phyloP scores from a whole-genome alignment of 2,888 invertebrate species.

The Odontothrips loti region DNA sequence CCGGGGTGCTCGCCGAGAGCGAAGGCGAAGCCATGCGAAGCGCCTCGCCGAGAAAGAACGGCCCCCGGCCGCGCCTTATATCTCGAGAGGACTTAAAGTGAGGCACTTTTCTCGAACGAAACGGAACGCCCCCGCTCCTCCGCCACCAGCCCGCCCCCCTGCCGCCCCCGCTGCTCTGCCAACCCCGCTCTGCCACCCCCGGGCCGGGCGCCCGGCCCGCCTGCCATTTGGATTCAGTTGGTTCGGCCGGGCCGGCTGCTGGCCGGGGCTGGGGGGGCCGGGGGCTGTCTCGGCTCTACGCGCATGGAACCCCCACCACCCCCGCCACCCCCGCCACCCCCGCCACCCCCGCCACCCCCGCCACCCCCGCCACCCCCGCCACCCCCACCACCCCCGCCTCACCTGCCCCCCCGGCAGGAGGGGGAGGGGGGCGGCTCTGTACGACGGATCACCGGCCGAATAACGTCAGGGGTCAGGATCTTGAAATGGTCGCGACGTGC shows the following conservation, averaged over 20 bases:
- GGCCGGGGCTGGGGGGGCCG: not conserved
- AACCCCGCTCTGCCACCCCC: no score
- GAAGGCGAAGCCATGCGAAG: no score
- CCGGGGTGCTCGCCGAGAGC: no score
- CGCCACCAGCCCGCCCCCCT: no score
- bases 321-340: not conserved
- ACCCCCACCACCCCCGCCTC: not conserved
- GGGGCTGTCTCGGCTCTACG: not conserved
- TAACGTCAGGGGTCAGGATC: conserved; percentile 17
- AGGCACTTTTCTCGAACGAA: conserved; percentile 21
- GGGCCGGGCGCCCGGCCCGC: no score
- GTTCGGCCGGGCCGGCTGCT: not conserved
- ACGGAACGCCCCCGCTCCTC: not conserved
- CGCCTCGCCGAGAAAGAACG: not conserved
- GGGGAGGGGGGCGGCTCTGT: no score
- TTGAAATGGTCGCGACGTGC: conserved; percentile 13
- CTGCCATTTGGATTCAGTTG: conserved; percentile 13
- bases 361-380: not conserved
- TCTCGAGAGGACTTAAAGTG: conserved; percentile 19
- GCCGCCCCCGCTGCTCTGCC: not conserved
- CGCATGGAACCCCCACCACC: not conserved
- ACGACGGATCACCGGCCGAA: conserved; percentile 18
- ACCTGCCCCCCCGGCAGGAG: no score
- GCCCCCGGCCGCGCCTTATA: not conserved
- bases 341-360: not conserved